phyloP scores from a whole-genome alignment of 2,797 vertebrate species.

The Gymnoscopelus braueri region DNA sequence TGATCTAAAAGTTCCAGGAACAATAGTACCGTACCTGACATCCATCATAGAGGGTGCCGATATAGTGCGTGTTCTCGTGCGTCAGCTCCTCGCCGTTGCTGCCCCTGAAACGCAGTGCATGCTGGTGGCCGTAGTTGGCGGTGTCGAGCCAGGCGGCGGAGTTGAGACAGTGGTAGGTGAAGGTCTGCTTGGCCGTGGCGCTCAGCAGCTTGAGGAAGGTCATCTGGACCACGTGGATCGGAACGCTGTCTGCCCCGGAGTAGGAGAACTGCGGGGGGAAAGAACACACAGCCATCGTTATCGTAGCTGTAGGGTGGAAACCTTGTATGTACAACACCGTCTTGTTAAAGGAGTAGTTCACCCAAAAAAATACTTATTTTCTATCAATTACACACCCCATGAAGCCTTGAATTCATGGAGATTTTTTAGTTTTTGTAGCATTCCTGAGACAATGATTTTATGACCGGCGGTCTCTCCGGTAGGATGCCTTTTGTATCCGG shows the following conservation, averaged over 20 bases:
- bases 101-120: constrained; percentile 92
- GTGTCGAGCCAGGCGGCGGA: constrained; percentile 92
- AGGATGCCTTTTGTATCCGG: too few relatives aligned
- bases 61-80: constrained; percentile 89
- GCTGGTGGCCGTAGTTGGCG: constrained; percentile 82
- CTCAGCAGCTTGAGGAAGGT: constrained; percentile 94
- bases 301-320: too few relatives aligned
- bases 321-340: too few relatives aligned
- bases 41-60: constrained; percentile 85
- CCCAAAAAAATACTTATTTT: too few relatives aligned
- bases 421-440: too few relatives aligned
- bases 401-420: too few relatives aligned
- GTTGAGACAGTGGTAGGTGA: constrained; percentile 97
- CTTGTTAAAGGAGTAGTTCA: too few relatives aligned
- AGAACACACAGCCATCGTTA: too few relatives aligned
- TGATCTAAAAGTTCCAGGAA: too few relatives aligned
- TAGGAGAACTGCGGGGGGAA: constrained; percentile 87
- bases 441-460: too few relatives aligned
- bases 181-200: constrained; percentile 88
- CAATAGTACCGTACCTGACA: constrained; percentile 80
- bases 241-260: constrained; percentile 85
- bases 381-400: too few relatives aligned
- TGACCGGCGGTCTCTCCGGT: too few relatives aligned
- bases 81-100: constrained; percentile 93
- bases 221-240: constrained; percentile 93